A percentile compares a stretch with the other conserved stretches of the same genome.
phyloP scores from a whole-genome alignment of 2,888 invertebrate species.

The Microchrysa polita region DNA sequence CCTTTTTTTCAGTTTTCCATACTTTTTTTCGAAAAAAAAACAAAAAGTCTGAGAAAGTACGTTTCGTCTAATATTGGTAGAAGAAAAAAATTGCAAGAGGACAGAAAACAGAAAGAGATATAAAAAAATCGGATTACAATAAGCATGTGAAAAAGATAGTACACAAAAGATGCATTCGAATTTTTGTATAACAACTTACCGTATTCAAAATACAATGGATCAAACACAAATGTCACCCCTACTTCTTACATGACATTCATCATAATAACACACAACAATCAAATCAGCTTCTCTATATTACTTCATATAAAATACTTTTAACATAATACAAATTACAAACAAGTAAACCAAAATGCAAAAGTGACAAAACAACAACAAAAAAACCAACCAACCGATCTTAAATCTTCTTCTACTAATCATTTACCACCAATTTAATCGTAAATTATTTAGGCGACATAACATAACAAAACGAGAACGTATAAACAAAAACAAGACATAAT shows the following conservation, averaged over 20 bases:
- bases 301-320: too few relatives aligned
- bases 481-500: neutral
- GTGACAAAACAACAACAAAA: neutral
- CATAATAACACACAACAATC: too few relatives aligned
- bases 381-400: slow-evolving; percentile 25
- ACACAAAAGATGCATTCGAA: slow-evolving; percentile 12
- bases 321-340: too few relatives aligned
- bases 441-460: neutral
- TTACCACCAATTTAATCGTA: slow-evolving; percentile 34
- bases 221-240: neutral
- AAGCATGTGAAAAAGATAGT: too few relatives aligned
- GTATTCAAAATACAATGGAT: neutral
- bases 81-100: too few relatives aligned
- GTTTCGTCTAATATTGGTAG: slow-evolving; percentile 23
- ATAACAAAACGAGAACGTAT: slow-evolving; percentile 8
- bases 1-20: too few relatives aligned
- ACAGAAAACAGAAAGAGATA: neutral
- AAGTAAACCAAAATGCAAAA: too few relatives aligned
- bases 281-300: neutral
- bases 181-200: too few relatives aligned
- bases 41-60: slow-evolving; percentile 32
- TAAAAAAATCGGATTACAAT: neutral
- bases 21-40: slow-evolving; percentile 26
- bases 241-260: slow-evolving; percentile 43
- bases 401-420: slow-evolving; percentile 24